A percentile compares a stretch with the other conserved stretches of the same genome.
Evolutionary conservation across 2,797 vertebrate genomes (phyloP).

Genomic region (Argyrosomus regius): DNA sequence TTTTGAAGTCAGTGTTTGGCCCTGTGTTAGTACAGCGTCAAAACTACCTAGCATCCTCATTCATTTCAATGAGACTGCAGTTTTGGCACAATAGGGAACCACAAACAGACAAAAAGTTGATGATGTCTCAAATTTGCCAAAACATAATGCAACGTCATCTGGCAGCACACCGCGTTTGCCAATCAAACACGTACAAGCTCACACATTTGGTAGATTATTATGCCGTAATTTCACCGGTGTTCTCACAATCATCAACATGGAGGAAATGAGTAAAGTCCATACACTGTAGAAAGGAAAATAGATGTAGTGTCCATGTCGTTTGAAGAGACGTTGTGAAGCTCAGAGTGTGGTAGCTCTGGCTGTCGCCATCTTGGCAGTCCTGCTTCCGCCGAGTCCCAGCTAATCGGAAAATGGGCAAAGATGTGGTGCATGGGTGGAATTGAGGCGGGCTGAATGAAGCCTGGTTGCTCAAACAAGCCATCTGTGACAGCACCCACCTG

Average conservation of each 20-base stretch:
- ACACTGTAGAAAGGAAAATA: too few relatives aligned
- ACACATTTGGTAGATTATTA: not conserved
- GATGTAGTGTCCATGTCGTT: too few relatives aligned
- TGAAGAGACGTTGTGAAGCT: too few relatives aligned
- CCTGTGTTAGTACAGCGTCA: not conserved
- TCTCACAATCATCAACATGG: not conserved
- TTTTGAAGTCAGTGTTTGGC: conserved; percentile 3
- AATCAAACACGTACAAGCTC: not conserved
- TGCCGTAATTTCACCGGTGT: not conserved
- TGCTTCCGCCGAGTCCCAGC: too few relatives aligned
- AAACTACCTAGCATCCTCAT: not conserved
- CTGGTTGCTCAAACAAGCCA: too few relatives aligned
- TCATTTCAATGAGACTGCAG: not conserved
- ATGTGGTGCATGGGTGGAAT: too few relatives aligned
- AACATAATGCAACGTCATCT: not conserved
- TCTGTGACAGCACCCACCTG: too few relatives aligned
- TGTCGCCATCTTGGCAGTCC: too few relatives aligned
- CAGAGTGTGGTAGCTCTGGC: too few relatives aligned
- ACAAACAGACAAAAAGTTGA: not conserved
- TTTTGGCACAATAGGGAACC: not conserved
- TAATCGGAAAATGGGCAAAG: too few relatives aligned
- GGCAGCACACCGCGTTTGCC: not conserved
- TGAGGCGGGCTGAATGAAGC: too few relatives aligned
- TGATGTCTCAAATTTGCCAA: not conserved
- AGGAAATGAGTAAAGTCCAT: not conserved